Percentiles rank a stretch among this genome's conserved stretches.
Conservation (phyloP, 2,797 vertebrate genomes). For the Hapalemur alaotrensis region DNA sequence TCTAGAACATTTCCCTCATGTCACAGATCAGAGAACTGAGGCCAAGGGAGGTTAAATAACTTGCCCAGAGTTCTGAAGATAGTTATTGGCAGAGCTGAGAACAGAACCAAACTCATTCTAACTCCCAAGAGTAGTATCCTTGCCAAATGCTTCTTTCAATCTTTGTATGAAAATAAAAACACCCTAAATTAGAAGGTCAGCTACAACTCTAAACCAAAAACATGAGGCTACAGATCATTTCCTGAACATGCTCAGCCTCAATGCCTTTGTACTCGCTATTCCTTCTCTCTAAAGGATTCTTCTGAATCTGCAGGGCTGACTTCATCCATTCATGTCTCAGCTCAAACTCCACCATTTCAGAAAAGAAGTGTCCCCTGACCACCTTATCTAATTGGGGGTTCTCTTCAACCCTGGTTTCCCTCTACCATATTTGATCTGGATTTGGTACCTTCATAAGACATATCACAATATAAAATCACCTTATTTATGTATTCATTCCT, state of each 20-base stretch:
- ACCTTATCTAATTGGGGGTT: neutral
- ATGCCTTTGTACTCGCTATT: neutral
- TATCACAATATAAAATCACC: neutral
- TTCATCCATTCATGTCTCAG: neutral
- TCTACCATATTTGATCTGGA: neutral
- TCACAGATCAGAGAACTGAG: neutral
- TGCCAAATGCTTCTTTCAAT: neutral
- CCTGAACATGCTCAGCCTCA: neutral
- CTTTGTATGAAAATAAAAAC: neutral
- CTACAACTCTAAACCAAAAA: neutral
- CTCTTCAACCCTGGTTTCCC: neutral
- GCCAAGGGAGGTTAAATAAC: neutral
- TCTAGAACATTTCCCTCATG: neutral
- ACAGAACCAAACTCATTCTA: neutral
- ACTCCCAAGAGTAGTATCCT: neutral
- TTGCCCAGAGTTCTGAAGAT: neutral
- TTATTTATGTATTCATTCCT: neutral
- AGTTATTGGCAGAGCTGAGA: neutral
- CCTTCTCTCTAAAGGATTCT: neutral
- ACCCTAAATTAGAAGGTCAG: neutral
- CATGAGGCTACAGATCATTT: neutral
- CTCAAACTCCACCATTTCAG: neutral
- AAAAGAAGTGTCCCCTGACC: neutral
- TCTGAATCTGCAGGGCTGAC: neutral
- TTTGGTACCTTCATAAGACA: neutral